Conservation (phyloP, 1,140 invertebrate genomes). For the Glossosoma conforme region DNA sequence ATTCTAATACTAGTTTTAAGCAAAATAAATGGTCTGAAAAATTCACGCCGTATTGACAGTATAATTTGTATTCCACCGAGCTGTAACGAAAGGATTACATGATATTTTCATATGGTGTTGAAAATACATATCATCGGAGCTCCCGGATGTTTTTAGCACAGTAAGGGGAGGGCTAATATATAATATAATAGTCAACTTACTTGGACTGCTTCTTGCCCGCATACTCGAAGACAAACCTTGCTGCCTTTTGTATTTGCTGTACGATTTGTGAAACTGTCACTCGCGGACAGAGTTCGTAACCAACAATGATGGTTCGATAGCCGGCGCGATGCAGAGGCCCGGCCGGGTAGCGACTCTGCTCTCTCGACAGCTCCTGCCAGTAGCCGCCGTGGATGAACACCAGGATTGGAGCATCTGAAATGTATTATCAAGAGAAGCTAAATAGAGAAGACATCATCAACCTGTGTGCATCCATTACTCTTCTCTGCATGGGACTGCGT, state of each 20-base stretch:
- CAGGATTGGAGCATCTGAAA: slow-evolving; percentile 65
- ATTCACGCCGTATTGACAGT: too few relatives aligned
- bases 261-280: slow-evolving; percentile 59
- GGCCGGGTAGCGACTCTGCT: slow-evolving; percentile 59
- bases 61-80: too few relatives aligned
- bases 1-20: too few relatives aligned
- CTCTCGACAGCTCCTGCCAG: slow-evolving; percentile 68
- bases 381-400: slow-evolving; percentile 80
- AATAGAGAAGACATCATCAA: neutral
- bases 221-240: slow-evolving; percentile 55
- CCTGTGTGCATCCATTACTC: neutral
- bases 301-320: slow-evolving; percentile 63
- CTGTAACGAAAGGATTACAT: too few relatives aligned
- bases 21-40: too few relatives aligned
- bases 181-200: too few relatives aligned
- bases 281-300: slow-evolving; percentile 71
- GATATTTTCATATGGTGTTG: too few relatives aligned
- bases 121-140: too few relatives aligned
- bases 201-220: slow-evolving; percentile 49
- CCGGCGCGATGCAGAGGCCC: slow-evolving; percentile 55
- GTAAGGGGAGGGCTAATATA: too few relatives aligned
- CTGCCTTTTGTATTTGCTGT: slow-evolving; percentile 55
- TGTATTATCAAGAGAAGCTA: neutral
- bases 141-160: too few relatives aligned
- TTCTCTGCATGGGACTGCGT: neutral